Evolutionary conservation across 2,113 vertebrate species (phyloP).

Genomic region (Chaenogobius annularis): DNA sequence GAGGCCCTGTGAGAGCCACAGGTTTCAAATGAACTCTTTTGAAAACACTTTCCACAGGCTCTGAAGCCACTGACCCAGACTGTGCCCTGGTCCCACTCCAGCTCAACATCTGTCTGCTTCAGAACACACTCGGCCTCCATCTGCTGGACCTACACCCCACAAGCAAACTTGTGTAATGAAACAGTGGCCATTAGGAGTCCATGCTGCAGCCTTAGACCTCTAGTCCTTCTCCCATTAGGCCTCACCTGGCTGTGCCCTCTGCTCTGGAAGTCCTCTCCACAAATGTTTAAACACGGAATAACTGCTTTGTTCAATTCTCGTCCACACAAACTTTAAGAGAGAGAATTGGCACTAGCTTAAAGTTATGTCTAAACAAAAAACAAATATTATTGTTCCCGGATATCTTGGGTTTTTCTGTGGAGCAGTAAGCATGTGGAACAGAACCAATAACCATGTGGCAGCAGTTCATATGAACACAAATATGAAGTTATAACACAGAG

Average conservation of each 20-base stretch:
- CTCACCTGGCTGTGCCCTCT: constrained; percentile 11
- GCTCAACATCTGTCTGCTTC: constrained; percentile 16
- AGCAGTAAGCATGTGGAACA: too few relatives aligned
- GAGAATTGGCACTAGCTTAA: not conserved
- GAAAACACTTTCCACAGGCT: constrained; percentile 1
- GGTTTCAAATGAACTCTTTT: not conserved
- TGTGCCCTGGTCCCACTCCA: not conserved
- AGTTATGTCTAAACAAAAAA: not conserved
- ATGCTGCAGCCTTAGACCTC: constrained; percentile 2
- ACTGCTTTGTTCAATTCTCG: constrained; percentile 22
- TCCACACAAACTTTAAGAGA: constrained; percentile 12
- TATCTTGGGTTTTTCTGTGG: too few relatives aligned
- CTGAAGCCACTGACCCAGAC: constrained; percentile 17
- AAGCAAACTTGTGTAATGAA: constrained; percentile 11
- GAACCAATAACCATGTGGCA: too few relatives aligned
- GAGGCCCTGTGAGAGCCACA: not conserved
- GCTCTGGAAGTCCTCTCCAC: not conserved
- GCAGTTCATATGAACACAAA: too few relatives aligned
- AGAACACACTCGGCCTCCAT: constrained; percentile 14
- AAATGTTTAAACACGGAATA: constrained; percentile 17
- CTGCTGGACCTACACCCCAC: constrained; percentile 19
- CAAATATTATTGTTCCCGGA: too few relatives aligned
- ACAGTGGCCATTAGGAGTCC: constrained; percentile 14
- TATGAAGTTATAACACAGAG: too few relatives aligned
- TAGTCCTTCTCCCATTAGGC: constrained; percentile 1